Base-by-base conservation (phyloP, 2,888 invertebrate species). In the Drosophila birchii region DNA sequence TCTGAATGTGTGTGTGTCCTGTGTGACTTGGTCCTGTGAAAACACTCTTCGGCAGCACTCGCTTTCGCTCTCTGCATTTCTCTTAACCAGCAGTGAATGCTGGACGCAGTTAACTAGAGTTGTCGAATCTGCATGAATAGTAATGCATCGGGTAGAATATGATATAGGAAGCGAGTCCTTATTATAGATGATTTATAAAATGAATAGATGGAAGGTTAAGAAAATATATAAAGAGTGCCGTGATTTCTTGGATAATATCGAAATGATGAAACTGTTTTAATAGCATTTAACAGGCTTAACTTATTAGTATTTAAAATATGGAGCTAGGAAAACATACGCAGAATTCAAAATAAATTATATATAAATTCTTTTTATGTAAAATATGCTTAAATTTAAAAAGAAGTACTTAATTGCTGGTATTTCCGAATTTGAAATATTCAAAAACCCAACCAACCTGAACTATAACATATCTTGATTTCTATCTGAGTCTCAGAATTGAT, bases 91-190 rank as follows among this genome's bases (percentile, higher is more conserved):
- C 39, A 49, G 6, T 61, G 41, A 51, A 68, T 75, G 49, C 60
- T 59, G 67, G 55, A 55, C 41, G 45, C 43, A 73, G 66, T 41
- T 54, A 75, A 69, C 44, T 45, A 49, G 59, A 66, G 76, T 76
- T 71, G 69, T 54, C 76, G 16, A 61, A 34, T 61, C 20, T 60
- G 57, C 39, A 60, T 58, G 41, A 23, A 7, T 1, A 32, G 1
- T 16, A 20, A 20, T 34, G 51, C 51, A 51, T 51, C 6, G 9
- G 4, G 1, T 23, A 16, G 9, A 20, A 36, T n/a, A 1, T 11
- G 1, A 29, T 34, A 53, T 16, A 5, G 34, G 5, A 51, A 9
- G 20, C 3, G 4, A 16, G 18, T 32, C 49, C 45, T n/a, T 26
- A 26, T 8, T 7, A 29, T 0, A 1, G 2, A 8, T 0, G 16